A percentile compares a stretch with the other conserved stretches of the same genome.
phyloP scores from a whole-genome alignment of 2,797 vertebrate genomes.

The Myotis pilosus region DNA sequence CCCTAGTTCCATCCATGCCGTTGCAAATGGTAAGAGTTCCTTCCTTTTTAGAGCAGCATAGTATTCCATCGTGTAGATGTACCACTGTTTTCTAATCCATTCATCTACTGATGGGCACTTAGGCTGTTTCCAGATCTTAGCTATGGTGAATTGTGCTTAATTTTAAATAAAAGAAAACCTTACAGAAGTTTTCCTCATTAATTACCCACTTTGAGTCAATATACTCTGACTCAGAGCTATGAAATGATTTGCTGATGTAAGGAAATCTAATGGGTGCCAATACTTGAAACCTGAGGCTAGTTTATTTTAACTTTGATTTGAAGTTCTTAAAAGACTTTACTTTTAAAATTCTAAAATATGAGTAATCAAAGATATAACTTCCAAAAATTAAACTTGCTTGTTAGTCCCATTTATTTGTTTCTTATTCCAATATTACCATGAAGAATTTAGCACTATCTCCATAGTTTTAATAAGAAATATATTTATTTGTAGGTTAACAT shows the following conservation, averaged over 20 bases:
- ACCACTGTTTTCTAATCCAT: too few relatives aligned
- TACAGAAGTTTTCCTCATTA: neutral
- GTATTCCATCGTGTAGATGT: too few relatives aligned
- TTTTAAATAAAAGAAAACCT: constrained; percentile 48
- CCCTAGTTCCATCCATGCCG: too few relatives aligned
- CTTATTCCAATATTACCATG: neutral
- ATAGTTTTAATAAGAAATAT: neutral
- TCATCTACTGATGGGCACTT: too few relatives aligned
- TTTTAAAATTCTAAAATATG: constrained; percentile 16
- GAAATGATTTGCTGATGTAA: constrained; percentile 26
- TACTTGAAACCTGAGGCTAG: neutral
- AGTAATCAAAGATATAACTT: neutral
- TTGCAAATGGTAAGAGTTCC: too few relatives aligned
- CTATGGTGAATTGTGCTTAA: too few relatives aligned
- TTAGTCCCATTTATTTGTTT: constrained; percentile 5
- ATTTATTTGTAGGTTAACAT: constrained; percentile 1
- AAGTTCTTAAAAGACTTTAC: neutral
- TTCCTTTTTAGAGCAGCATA: too few relatives aligned
- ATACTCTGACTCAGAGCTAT: neutral
- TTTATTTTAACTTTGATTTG: constrained; percentile 22
- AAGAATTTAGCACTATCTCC: neutral
- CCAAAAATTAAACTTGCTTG: neutral
- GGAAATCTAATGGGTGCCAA: neutral
- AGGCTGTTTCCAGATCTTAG: too few relatives aligned
- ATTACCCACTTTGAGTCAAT: constrained; percentile 7